phyloP scores from a whole-genome alignment of 1,140 invertebrate species.

The Orius laevigatus region DNA sequence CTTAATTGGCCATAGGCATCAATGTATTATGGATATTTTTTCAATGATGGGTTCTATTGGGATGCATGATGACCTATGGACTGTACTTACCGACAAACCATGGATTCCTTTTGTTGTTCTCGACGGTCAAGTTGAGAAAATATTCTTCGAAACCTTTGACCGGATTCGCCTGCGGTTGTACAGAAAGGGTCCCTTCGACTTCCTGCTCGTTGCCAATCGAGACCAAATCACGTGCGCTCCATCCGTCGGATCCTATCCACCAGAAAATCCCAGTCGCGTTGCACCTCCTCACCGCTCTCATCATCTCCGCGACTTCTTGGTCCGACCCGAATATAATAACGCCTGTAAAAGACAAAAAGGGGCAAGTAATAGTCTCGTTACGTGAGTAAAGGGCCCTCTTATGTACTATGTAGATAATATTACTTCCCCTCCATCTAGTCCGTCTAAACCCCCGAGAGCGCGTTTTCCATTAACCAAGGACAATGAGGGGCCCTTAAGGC shows the following conservation, averaged over 20 bases:
- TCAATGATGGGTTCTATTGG: too few species aligned
- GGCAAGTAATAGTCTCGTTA: not conserved
- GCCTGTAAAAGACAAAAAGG: conserved; percentile 38
- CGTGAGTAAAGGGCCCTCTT: not conserved
- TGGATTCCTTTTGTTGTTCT: conserved; percentile 74
- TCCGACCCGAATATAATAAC: conserved; percentile 92
- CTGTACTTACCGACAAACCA: conserved; percentile 85
- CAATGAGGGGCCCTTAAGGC: not conserved
- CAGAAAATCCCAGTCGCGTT: conserved; percentile 83
- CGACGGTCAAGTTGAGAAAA: conserved; percentile 66
- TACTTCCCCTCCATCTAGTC: not conserved
- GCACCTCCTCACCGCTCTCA: conserved; percentile 69
- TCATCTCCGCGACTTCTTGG: conserved; percentile 87
- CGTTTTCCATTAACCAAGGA: not conserved
- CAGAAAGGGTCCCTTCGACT: conserved; percentile 60
- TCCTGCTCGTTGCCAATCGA: conserved; percentile 75
- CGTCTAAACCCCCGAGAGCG: not conserved
- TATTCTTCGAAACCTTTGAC: conserved; percentile 76
- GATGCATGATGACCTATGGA: too few species aligned
- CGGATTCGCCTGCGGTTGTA: conserved; percentile 76
- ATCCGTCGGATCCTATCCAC: conserved; percentile 91
- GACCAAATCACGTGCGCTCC: conserved; percentile 73
- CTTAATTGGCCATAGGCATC: too few species aligned
- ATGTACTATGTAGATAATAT: too few species aligned
- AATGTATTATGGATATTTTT: too few species aligned